Evolutionary conservation across 2,888 invertebrate genomes (phyloP).

Genomic region (Apodemia zela): DNA sequence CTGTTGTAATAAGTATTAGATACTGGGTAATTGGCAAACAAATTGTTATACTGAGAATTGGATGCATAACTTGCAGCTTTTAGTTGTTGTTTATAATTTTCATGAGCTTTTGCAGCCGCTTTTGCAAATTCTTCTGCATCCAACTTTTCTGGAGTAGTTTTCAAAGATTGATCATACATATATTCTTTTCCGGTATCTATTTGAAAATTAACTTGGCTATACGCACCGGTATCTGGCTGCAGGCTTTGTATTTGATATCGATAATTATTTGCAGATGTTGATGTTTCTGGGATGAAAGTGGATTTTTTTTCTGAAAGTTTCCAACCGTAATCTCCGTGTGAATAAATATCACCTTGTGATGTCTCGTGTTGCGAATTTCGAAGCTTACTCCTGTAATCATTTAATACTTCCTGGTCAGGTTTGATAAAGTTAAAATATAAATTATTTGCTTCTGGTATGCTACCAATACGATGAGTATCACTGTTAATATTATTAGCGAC

Average conservation of each 20-base stretch:
- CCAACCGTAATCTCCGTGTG: slow-evolving; percentile 75
- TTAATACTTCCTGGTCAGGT: slow-evolving; percentile 55
- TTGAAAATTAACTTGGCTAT: slow-evolving; percentile 65
- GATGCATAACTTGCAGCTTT: slow-evolving; percentile 43
- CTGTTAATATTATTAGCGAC: slow-evolving; percentile 44
- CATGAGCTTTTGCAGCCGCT: slow-evolving; percentile 68
- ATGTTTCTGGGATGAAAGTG: slow-evolving; percentile 44
- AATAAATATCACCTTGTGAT: slow-evolving; percentile 54
- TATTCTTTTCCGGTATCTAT: slow-evolving; percentile 60
- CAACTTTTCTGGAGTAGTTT: slow-evolving; percentile 52
- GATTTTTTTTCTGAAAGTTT: slow-evolving; percentile 63
- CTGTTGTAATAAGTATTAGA: slow-evolving; percentile 41
- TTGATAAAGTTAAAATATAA: slow-evolving; percentile 61
- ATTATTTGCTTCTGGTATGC: slow-evolving; percentile 60
- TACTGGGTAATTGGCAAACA: slow-evolving; percentile 30
- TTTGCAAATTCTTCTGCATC: slow-evolving; percentile 67
- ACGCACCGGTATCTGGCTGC: slow-evolving; percentile 49
- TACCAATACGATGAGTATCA: slow-evolving; percentile 61
- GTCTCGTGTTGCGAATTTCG: slow-evolving; percentile 55
- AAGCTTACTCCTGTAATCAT: slow-evolving; percentile 46
- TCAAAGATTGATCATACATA: slow-evolving; percentile 54
- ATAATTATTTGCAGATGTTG: slow-evolving; percentile 45
- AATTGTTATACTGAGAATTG: slow-evolving; percentile 39
- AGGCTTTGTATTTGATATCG: slow-evolving; percentile 48
- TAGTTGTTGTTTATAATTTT: slow-evolving; percentile 59